These are phyloP conservation scores for Mercenaria mercenaria DNA, from an alignment of 1,140 invertebrate species.

Conservation along the genomic window DNA sequence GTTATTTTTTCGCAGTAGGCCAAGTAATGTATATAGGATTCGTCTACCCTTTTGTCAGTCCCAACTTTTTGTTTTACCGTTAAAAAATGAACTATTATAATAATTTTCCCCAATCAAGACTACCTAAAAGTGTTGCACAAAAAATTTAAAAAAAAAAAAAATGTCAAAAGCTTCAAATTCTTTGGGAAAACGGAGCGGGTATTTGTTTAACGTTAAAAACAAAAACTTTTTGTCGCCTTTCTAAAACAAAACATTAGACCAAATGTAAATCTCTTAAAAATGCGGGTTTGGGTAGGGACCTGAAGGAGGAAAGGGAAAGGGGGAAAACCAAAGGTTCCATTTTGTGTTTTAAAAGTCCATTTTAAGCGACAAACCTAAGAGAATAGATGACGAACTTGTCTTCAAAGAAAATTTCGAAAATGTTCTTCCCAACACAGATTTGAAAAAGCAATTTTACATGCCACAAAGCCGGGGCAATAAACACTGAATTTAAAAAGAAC, in stretches of 20 bases:
- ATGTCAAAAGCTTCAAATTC: neutral
- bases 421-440: conserved; percentile 31
- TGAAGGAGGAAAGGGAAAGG: neutral
- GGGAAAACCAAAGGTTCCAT: neutral
- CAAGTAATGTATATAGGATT: too few species aligned
- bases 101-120: neutral
- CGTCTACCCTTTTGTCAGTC: too few species aligned
- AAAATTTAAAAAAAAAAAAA: neutral
- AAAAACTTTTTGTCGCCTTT: conserved; percentile 9
- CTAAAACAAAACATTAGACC: conserved; percentile 37
- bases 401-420: conserved; percentile 13
- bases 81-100: too few species aligned
- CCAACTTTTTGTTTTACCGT: too few species aligned
- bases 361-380: conserved; percentile 3
- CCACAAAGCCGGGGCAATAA: conserved; percentile 19
- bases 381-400: conserved; percentile 20
- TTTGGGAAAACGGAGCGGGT: conserved; percentile 20
- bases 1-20: too few species aligned
- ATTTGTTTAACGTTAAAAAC: neutral
- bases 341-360: conserved; percentile 11
- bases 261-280: neutral
- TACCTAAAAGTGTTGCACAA: neutral
- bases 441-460: neutral
- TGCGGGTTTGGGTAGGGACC: neutral
- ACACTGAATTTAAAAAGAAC: conserved; percentile 39